These are phyloP conservation scores for Dicroscelio sp. DNA, from an alignment of 2,888 invertebrate species.

Conservation along the genomic window DNA sequence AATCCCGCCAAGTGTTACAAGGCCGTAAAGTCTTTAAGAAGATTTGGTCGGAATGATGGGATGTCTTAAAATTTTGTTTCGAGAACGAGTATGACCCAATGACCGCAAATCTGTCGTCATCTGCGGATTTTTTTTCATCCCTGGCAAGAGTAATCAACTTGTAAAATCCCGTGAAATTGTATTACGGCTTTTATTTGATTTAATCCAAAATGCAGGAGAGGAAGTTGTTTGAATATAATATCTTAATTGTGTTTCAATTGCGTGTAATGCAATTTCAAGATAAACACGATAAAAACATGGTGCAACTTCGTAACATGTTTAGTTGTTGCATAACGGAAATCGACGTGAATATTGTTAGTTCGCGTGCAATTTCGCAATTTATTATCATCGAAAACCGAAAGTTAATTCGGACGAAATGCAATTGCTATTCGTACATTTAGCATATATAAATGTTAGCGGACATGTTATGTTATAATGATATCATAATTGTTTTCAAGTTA, in stretches of 20 bases:
- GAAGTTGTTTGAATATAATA: too few species aligned
- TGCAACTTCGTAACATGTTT: neutral
- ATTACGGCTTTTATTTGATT: too few species aligned
- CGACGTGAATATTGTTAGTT: neutral
- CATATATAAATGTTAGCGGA: neutral
- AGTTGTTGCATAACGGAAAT: neutral
- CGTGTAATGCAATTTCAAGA: neutral
- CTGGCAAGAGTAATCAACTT: too few species aligned
- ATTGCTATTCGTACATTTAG: neutral
- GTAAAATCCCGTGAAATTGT: too few species aligned
- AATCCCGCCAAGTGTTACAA: conserved; percentile 52
- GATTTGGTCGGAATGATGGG: conserved; percentile 36
- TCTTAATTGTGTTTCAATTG: too few species aligned
- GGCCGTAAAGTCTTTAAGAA: conserved; percentile 39
- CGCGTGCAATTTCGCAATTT: neutral
- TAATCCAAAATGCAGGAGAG: too few species aligned
- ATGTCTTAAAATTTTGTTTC: neutral
- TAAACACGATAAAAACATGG: neutral
- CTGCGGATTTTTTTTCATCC: too few species aligned
- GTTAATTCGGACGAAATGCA: neutral
- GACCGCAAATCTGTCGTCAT: too few species aligned
- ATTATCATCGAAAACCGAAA: neutral
- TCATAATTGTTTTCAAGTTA: too few species aligned
- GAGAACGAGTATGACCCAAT: neutral
- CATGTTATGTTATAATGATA: too few species aligned